Evolutionary conservation across 2,113 vertebrate genomes (phyloP), one percentile per base, ranked within the genome.

Genomic region (Aegithalos caudatus): DNA sequence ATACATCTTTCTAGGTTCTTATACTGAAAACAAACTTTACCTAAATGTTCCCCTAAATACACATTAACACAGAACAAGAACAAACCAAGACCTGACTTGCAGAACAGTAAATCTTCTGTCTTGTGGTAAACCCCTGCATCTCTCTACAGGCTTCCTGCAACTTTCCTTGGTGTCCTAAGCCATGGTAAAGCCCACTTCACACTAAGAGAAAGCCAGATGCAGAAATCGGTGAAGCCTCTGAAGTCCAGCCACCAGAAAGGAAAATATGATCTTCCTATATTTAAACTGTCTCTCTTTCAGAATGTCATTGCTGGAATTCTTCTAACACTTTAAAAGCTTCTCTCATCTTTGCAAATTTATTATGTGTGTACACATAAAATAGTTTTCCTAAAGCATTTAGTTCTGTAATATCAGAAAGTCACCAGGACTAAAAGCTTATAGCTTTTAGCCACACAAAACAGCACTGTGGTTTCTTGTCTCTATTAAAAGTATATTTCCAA

Each of bases 371-470:
- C n/a, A 81, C 65, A 92, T 37, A 47, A 86, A 93, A 95, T 56
- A 83, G 45, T 73, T 96, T 95, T 76, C 91, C 81, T 95, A 89
- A 95, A 96, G 83, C 45, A 84, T 94, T 96, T 76, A 81, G 54
- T 92, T 94, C 56, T 89, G 50, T 90, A 91, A 84, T 64, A 96
- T 85, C 94, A 96, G 95, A 96, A 96, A 96, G 56, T 96, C 94
- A 94, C 86, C 79, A 95, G 71, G 94, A 97, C 89, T 80, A 65
- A 98, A 97, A 83, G 88, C 62, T 94, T 96, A 67, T 47, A 92
- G 72, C 42, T 80, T 96, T 93, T 53, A 67, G 54, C 58, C 87
- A 95, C 83, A 95, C 66, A 90, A 89, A 97, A 96, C 50, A 97
- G 88, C 81, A 81, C 3, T 83, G 82, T 24, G 25, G 93, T 53